Evolutionary conservation across 1,140 invertebrate species (phyloP), one percentile per base, ranked within the genome.

Genomic region (Macrobrachium nipponense): DNA sequence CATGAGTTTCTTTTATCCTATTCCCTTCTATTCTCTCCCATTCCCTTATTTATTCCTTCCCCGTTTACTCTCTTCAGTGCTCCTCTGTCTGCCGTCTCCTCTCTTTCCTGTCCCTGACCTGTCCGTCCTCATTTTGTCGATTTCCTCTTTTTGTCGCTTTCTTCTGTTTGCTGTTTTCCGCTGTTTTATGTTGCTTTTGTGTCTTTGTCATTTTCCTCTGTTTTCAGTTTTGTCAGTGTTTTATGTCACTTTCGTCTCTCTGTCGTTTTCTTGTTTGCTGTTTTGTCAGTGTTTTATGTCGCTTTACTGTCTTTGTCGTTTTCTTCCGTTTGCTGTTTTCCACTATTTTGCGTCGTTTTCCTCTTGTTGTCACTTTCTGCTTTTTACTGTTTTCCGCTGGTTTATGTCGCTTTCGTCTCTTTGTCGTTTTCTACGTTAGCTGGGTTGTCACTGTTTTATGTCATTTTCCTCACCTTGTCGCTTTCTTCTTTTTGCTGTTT

Each of bases 71-170:
- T 12, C 15, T 17, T 59, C 8, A 23, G 5, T 70, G 2, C 66
- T 11, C 17, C n/a, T 23, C 20, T 36, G 11, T 0, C 6, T 23
- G 4, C 27, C 27, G 27, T 36, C 27, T 36, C 27, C 27, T n/a
- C 17, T 11, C 15, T 36, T 23, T 4, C 66, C 7, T n/a, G 5
- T 70, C 7, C 66, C 7, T n/a, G 11, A 5, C 17, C 66, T 23
- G 2, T 36, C 27, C 1, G 2, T 36, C 27, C 1, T 36, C 27
- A 36, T 36, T 36, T 36, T 36, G 20, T 23, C n/a, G 18, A 20
- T 14, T 62, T 61, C 23, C 77, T 79, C 77, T 62, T 61, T 62
- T 20, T 79, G 18, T 62, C 20, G 36, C 73, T 76, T 18, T 18
- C 44, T 18, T 51, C 44, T 51, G 7, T 76, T n/a, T 14, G 23